phyloP scores from a whole-genome alignment of 2,113 vertebrate species.

The Cheilinus undulatus region DNA sequence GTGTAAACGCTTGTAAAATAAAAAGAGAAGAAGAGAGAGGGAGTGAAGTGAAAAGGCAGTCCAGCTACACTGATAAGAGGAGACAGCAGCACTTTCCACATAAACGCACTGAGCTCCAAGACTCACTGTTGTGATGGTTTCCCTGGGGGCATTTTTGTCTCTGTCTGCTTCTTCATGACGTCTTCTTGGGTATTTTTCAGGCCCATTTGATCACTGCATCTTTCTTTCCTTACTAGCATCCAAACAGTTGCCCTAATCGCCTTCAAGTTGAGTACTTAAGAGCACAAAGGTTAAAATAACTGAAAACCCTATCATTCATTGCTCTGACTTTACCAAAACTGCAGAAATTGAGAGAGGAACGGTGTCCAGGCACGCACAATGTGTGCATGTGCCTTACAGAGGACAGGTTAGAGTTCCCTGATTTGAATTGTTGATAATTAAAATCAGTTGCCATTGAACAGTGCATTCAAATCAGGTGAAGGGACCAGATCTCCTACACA shows the following conservation, averaged over 20 bases:
- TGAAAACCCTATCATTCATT: background rate
- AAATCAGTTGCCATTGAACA: slow-evolving; percentile 44
- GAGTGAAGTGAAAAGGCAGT: slow-evolving; percentile 33
- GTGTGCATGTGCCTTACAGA: too few relatives aligned
- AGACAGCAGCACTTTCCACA: slow-evolving; percentile 75
- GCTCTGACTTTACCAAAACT: background rate
- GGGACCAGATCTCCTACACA: background rate
- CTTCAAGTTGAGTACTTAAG: background rate
- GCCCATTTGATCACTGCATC: slow-evolving; percentile 29
- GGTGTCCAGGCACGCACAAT: background rate
- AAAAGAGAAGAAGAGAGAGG: slow-evolving; percentile 11
- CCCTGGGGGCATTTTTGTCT: slow-evolving; percentile 51
- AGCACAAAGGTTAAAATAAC: background rate
- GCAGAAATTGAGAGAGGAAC: background rate
- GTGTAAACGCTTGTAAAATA: slow-evolving; percentile 20
- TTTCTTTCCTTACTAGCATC: slow-evolving; percentile 2
- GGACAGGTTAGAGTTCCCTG: slow-evolving; percentile 4
- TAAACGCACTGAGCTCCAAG: slow-evolving; percentile 70
- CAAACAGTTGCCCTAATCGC: background rate
- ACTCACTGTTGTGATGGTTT: slow-evolving; percentile 59
- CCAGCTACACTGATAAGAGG: slow-evolving; percentile 64
- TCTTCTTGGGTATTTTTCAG: slow-evolving; percentile 33
- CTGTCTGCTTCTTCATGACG: slow-evolving; percentile 24
- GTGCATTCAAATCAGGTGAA: slow-evolving; percentile 32
- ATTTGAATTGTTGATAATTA: slow-evolving; percentile 28